Evolutionary conservation across 2,113 vertebrate genomes (phyloP), one percentile per base, ranked within the genome.

Genomic region (Solea senegalensis): DNA sequence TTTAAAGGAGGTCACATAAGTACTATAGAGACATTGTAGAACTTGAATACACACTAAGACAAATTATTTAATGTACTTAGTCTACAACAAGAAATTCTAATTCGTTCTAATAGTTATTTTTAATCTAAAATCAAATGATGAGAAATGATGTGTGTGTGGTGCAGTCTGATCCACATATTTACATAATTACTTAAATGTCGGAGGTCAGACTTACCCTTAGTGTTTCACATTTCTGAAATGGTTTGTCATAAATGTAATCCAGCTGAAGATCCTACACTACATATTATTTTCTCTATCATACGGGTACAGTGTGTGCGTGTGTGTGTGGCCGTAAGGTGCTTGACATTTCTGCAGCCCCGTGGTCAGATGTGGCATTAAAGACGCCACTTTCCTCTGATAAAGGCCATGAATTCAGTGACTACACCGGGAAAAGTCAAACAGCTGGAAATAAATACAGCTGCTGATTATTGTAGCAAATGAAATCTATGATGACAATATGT

Each of bases 291-390:
- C 9, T 5, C 34, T 15, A 34, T 48, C 45, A n/a, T 41, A 51
- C 27, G 55, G 3, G 40, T 4, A 12, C 28, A 16, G 12, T 40
- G 8, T 41, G 5, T 48, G n/a, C 26, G 28, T 16, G 28, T 73
- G 28, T 73, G 16, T 27, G 61, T 44, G 27, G 8, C 48, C 0
- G 46, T 34, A 34, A 34, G 69, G 71, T 12, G 55, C 12, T n/a
- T 87, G 85, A 82, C 85, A 84, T 89, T 87, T 89, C 65, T 45
- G 28, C 45, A 71, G 76, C 70, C 83, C 82, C 58, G 54, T 51
- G 81, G 85, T 84, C 44, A 78, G 52, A 68, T 44, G 8, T 81
- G 83, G 45, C 88, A 87, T 89, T 87, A 85, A 80, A 84, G 78
- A 53, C 28, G 50, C 39, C 57, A 34, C 21, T 21, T 21, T 21